These are phyloP conservation scores for Seriola aureovittata DNA, from an alignment of 2,113 vertebrate species.

Conservation along the genomic window DNA sequence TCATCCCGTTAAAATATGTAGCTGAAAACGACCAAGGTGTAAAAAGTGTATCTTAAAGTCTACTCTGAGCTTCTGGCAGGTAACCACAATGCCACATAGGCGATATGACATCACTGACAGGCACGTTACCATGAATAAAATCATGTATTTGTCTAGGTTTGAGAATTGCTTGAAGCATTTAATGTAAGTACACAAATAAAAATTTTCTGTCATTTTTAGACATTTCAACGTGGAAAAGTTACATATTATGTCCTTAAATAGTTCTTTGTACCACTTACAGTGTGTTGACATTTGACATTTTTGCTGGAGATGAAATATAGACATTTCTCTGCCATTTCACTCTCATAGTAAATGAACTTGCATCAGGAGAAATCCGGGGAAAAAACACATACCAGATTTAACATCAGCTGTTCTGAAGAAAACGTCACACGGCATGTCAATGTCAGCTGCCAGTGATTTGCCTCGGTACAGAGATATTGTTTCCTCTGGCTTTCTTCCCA, in stretches of 20 bases:
- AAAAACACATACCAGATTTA: slow-evolving; percentile 2
- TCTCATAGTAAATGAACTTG: neutral
- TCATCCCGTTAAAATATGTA: no score
- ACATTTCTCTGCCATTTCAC: neutral
- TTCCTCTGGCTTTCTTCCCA: slow-evolving; percentile 48
- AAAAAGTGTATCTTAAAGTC: no score
- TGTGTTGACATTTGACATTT: slow-evolving; percentile 24
- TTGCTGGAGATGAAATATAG: neutral
- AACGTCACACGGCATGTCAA: slow-evolving; percentile 28
- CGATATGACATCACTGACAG: no score
- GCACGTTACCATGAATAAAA: no score
- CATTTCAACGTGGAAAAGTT: no score
- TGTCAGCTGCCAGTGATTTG: slow-evolving; percentile 33
- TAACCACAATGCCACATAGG: no score
- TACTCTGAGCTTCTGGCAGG: no score
- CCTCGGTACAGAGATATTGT: slow-evolving; percentile 18
- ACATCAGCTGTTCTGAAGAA: slow-evolving; percentile 40
- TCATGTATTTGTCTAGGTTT: no score
- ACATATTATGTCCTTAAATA: neutral
- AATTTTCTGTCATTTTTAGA: no score
- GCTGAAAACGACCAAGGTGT: no score
- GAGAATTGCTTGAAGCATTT: no score
- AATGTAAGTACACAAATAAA: no score
- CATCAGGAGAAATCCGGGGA: slow-evolving; percentile 5
- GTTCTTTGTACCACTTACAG: slow-evolving; percentile 21